Evolutionary conservation across 2,888 invertebrate genomes (phyloP).

Genomic region (Xestia sexstrigata): DNA sequence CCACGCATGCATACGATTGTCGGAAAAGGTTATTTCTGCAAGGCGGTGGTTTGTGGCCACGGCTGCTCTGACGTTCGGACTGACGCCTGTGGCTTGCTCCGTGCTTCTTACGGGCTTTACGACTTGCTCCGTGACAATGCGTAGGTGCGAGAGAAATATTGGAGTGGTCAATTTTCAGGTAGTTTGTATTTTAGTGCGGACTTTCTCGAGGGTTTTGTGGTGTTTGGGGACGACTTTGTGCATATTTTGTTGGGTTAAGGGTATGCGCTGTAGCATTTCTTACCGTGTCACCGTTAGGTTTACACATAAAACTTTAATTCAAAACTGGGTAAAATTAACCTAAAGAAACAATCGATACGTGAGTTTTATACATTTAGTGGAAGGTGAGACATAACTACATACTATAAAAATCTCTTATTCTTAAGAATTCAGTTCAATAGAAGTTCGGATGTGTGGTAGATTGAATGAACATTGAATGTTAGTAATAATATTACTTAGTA

Average conservation of each 20-base stretch:
- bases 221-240: conserved; percentile 7
- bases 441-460: background rate
- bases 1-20: conserved; percentile 60
- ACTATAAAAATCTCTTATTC: background rate
- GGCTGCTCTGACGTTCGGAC: conserved; percentile 62
- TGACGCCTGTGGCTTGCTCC: conserved; percentile 59
- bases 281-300: background rate
- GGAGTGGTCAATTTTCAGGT: conserved; percentile 57
- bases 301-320: background rate
- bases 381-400: background rate
- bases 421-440: background rate
- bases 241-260: background rate
- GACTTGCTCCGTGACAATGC: conserved; percentile 50
- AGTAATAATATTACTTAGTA: background rate
- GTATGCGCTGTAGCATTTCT: background rate
- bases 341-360: background rate
- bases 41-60: conserved; percentile 66
- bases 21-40: conserved; percentile 67
- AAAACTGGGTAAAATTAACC: background rate
- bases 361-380: background rate
- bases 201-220: conserved; percentile 20
- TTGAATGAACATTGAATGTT: background rate
- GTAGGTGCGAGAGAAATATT: conserved; percentile 60
- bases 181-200: conserved; percentile 35
- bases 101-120: conserved; percentile 59